A percentile compares a stretch with the other conserved stretches of the same genome.
These are phyloP conservation scores for Lepilemur septentrionalis DNA, from an alignment of 2,797 vertebrate genomes.

Conservation along the genomic window DNA sequence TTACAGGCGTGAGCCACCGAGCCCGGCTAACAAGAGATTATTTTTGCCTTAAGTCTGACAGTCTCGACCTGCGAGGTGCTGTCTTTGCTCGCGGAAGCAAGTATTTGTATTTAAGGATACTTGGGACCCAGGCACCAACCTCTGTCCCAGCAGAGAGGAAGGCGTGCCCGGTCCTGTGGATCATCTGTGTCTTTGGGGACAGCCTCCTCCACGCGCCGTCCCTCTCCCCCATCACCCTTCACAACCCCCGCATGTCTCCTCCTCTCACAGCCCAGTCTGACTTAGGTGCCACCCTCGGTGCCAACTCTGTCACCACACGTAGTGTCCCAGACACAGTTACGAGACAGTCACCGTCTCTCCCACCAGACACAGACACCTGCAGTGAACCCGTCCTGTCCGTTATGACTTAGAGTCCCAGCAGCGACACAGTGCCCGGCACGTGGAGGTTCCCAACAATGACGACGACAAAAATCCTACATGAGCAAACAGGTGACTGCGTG, in stretches of 20 bases:
- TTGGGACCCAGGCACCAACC: not conserved
- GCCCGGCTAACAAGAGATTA: not conserved
- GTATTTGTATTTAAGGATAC: not conserved
- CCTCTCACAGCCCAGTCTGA: not conserved
- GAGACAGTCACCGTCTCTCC: not conserved
- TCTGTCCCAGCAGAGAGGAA: not conserved
- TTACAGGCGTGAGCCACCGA: too few relatives aligned
- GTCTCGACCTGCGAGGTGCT: accelerated
- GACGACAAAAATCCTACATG: not conserved
- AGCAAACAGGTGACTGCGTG: not conserved
- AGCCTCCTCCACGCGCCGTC: accelerated
- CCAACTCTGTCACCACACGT: not conserved
- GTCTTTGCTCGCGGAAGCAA: not conserved
- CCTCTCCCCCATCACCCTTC: accelerated
- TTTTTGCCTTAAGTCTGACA: not conserved
- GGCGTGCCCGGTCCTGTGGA: not conserved
- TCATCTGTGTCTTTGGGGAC: not conserved
- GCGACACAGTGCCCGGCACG: accelerated
- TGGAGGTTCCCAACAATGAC: not conserved
- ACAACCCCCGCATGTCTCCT: accelerated
- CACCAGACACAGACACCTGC: not conserved
- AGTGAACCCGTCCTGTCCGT: not conserved
- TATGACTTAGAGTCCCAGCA: not conserved
- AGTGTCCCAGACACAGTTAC: accelerated
- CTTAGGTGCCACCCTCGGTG: too few relatives aligned